Conservation (phyloP, 2,113 vertebrate species). For the Cebus imitator region DNA sequence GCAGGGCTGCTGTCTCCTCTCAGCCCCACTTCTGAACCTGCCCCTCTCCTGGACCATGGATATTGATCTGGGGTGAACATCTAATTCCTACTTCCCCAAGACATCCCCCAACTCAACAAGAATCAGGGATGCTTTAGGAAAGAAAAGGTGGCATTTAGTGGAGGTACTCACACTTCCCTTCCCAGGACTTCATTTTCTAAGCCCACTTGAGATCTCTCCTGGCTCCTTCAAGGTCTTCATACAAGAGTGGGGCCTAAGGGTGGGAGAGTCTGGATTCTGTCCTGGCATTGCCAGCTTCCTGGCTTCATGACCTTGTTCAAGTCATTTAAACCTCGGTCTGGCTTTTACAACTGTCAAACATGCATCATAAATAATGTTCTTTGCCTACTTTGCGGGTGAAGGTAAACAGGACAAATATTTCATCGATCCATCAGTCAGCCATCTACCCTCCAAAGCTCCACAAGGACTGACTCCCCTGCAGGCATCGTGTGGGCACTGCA, state of each 20-base stretch:
- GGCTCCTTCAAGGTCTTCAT: neutral
- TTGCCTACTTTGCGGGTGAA: neutral
- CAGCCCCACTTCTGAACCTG: neutral
- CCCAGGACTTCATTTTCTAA: neutral
- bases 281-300: neutral
- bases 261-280: neutral
- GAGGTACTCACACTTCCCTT: neutral
- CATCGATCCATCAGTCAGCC: neutral
- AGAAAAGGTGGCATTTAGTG: neutral
- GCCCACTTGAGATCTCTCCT: neutral
- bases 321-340: neutral
- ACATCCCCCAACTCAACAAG: neutral
- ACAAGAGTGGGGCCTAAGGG: neutral
- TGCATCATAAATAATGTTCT: neutral
- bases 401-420: neutral
- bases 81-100: neutral
- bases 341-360: neutral
- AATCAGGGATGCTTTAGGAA: neutral
- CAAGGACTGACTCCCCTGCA: fast-evolving
- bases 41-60: neutral
- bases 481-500: neutral
- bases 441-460: neutral
- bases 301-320: neutral
- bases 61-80: neutral
- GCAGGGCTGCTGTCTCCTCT: neutral